A percentile compares a stretch with the other conserved stretches of the same genome.
Evolutionary conservation across 2,113 vertebrate species (phyloP).

Genomic region (Microtus pennsylvanicus): DNA sequence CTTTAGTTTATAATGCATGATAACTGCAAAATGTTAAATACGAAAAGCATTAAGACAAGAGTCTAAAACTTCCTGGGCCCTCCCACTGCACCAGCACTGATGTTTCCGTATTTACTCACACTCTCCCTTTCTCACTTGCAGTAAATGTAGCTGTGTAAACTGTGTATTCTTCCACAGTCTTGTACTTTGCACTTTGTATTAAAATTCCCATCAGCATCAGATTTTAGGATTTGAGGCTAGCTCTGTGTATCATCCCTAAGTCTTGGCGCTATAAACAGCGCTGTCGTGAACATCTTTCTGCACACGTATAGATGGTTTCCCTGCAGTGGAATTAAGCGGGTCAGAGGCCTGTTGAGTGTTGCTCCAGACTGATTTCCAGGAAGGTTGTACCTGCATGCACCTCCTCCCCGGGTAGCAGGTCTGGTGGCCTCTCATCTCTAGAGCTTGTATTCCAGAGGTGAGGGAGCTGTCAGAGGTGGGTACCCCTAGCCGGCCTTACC

Average conservation of each 20-base stretch:
- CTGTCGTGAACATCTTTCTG: neutral
- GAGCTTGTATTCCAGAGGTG: neutral
- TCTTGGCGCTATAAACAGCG: neutral
- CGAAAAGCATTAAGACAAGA: neutral
- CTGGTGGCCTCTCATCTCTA: neutral
- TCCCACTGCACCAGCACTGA: neutral
- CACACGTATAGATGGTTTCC: accelerated
- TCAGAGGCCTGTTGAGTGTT: neutral
- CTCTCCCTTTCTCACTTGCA: neutral
- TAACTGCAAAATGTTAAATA: neutral
- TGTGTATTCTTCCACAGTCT: neutral
- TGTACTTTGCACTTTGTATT: neutral
- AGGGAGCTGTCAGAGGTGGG: accelerated
- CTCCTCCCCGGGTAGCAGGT: accelerated
- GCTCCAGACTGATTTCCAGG: neutral
- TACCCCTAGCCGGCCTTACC: accelerated
- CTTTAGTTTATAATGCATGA: neutral
- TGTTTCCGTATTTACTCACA: neutral
- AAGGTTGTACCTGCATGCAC: accelerated
- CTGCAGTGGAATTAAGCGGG: accelerated
- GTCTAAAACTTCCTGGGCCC: neutral
- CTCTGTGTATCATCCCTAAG: neutral
- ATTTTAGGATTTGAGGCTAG: neutral
- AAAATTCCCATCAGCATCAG: neutral
- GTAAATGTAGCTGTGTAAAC: neutral